phyloP scores from a whole-genome alignment of 2,113 vertebrate species.

The Lepus europaeus region DNA sequence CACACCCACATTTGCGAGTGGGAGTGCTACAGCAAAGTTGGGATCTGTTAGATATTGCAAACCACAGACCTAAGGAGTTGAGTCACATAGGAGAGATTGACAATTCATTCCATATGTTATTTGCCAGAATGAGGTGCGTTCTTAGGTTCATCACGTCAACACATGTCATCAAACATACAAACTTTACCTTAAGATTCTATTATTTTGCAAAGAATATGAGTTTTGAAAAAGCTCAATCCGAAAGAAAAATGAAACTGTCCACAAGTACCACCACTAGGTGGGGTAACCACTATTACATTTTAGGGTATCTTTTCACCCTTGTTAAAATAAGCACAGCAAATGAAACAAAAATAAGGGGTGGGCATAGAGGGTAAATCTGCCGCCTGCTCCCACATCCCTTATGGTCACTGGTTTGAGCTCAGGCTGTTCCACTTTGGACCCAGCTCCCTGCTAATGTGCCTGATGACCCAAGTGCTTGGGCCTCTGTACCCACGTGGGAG shows the following conservation, averaged over 20 bases:
- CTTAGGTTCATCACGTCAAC: not conserved
- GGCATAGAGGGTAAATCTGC: too few species aligned
- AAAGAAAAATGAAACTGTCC: not conserved
- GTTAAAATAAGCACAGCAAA: conserved; percentile 35
- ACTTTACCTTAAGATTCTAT: conserved; percentile 24
- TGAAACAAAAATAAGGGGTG: not conserved
- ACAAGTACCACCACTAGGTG: conserved; percentile 49
- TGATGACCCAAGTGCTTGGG: too few species aligned
- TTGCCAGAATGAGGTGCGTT: not conserved
- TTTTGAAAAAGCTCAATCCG: not conserved
- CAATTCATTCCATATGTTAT: conserved; percentile 3
- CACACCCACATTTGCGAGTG: not conserved
- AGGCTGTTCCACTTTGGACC: too few species aligned
- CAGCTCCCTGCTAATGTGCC: too few species aligned
- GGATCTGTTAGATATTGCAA: not conserved
- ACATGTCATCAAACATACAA: conserved; percentile 7
- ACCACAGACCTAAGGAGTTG: not conserved
- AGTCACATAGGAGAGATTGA: not conserved
- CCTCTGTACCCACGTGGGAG: too few species aligned
- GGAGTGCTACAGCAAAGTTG: not conserved
- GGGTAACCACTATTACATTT: conserved; percentile 32
- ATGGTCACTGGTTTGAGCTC: too few species aligned
- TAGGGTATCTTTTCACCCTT: not conserved
- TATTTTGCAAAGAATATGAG: not conserved
- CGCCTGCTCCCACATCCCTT: too few species aligned